phyloP scores from a whole-genome alignment of 2,113 vertebrate species.

The Cygnus atratus region DNA sequence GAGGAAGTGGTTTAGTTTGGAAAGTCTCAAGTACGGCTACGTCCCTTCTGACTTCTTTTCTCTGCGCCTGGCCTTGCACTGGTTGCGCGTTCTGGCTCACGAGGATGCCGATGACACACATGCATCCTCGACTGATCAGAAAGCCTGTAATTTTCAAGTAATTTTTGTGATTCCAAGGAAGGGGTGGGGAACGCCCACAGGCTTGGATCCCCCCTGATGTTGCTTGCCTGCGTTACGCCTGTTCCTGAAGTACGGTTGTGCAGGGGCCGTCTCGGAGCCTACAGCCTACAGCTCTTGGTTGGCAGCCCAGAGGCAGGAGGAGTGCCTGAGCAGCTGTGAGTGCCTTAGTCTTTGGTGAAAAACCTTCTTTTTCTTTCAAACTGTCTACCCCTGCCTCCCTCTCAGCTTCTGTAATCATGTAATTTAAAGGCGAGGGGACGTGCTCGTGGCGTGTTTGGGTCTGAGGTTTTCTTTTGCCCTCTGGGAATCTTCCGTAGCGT shows the following conservation, averaged over 20 bases:
- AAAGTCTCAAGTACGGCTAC: neutral
- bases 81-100: neutral
- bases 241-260: neutral
- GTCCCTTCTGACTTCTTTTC: neutral
- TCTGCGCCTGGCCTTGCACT: neutral
- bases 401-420: neutral
- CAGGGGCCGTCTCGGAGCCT: neutral
- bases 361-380: neutral
- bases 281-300: neutral
- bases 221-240: neutral
- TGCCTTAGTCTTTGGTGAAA: neutral
- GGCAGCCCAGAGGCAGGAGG: neutral
- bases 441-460: neutral
- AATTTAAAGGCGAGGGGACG: neutral
- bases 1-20: neutral
- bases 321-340: neutral
- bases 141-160: neutral
- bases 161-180: neutral
- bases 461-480: conserved; percentile 31
- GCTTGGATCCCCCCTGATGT: neutral
- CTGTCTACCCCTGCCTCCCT: neutral
- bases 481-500: conserved; percentile 44
- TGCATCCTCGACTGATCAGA: neutral
- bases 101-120: neutral
- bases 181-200: neutral